Evolutionary conservation across 2,797 vertebrate species (phyloP).

Genomic region (Pangasius larnaudii): DNA sequence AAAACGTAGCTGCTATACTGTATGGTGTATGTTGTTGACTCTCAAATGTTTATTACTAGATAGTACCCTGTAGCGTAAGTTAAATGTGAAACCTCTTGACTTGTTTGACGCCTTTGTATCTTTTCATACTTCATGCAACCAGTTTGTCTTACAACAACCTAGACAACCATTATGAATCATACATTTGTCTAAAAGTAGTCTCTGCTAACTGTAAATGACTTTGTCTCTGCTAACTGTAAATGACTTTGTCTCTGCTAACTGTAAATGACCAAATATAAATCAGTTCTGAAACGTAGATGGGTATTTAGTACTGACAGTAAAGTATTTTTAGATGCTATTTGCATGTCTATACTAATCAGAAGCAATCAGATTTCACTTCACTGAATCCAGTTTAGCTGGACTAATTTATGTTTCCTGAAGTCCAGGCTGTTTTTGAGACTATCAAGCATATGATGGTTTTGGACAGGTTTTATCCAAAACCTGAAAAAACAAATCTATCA

Average conservation of each 20-base stretch:
- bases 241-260: no score
- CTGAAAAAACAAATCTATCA: not conserved
- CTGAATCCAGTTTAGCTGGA: not conserved
- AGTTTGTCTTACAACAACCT: not conserved
- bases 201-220: not conserved
- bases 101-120: not conserved
- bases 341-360: not conserved
- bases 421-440: not conserved
- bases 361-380: conserved; percentile 18
- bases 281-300: not conserved
- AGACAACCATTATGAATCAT: not conserved
- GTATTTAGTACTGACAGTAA: not conserved
- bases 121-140: not conserved
- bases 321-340: conserved; percentile 21
- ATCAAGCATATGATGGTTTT: not conserved
- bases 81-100: not conserved
- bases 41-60: not conserved
- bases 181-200: not conserved
- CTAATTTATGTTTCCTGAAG: not conserved
- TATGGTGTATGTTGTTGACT: not conserved
- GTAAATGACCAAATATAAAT: not conserved
- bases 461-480: not conserved
- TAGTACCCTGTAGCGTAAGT: not conserved
- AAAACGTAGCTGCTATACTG: not conserved
- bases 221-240: no score